Conservation (phyloP, 2,113 vertebrate genomes). For the Mugil cephalus region DNA sequence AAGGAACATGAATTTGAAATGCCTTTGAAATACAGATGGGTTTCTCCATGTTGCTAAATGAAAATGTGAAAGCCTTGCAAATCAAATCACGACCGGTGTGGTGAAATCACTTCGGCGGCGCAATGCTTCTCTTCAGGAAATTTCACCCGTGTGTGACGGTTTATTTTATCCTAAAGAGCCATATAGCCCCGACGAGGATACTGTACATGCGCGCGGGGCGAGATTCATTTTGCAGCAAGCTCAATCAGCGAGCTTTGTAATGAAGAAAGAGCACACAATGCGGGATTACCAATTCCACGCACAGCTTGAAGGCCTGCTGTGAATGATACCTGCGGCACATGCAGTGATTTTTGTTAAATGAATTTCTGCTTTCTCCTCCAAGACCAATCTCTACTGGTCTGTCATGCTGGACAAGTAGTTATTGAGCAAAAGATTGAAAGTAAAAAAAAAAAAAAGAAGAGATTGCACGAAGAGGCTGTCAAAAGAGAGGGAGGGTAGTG, state of each 20-base stretch:
- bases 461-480: constrained; percentile 13
- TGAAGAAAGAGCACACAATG: constrained; percentile 37
- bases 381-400: constrained; percentile 61
- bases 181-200: neutral
- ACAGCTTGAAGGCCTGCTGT: constrained; percentile 40
- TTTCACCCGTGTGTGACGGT: neutral
- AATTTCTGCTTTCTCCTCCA: constrained; percentile 47
- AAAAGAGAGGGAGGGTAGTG: neutral
- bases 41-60: constrained; percentile 45
- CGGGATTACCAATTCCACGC: constrained; percentile 54
- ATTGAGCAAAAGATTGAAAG: constrained; percentile 65
- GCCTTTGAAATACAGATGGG: constrained; percentile 52
- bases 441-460: constrained; percentile 37
- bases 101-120: constrained; percentile 25
- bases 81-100: constrained; percentile 46
- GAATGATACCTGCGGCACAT: constrained; percentile 65
- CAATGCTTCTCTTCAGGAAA: constrained; percentile 44
- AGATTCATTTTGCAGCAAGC: constrained; percentile 13
- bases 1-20: constrained; percentile 54
- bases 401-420: constrained; percentile 65
- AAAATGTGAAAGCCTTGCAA: constrained; percentile 58
- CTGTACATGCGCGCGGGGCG: constrained; percentile 1
- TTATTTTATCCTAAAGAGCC: constrained; percentile 36
- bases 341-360: constrained; percentile 56
- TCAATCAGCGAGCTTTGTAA: constrained; percentile 27